These are phyloP conservation scores for Neopelma chrysocephalum DNA, from an alignment of 2,797 vertebrate genomes.

Conservation along the genomic window DNA sequence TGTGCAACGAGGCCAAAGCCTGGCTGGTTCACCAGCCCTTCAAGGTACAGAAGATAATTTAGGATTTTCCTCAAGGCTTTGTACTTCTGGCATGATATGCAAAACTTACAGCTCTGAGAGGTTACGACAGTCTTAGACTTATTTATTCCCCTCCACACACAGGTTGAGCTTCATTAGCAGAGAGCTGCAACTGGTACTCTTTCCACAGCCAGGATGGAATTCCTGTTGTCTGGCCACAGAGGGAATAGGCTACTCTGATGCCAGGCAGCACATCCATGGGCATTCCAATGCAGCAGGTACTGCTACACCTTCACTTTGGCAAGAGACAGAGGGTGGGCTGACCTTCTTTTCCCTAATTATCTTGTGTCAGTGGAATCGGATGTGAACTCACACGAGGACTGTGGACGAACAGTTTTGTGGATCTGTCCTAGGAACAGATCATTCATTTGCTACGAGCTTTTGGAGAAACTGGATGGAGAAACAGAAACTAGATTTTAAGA, in stretches of 20 bases:
- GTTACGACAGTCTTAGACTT: not conserved
- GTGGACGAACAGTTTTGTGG: not conserved
- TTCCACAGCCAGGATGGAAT: not conserved
- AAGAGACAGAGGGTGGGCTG: not conserved
- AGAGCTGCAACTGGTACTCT: not conserved
- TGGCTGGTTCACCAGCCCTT: not conserved
- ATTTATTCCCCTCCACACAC: not conserved
- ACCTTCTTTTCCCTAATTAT: not conserved
- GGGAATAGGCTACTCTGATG: not conserved
- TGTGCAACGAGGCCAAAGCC: not conserved
- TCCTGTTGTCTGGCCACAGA: not conserved
- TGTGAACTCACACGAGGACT: not conserved
- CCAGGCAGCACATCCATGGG: fast-evolving
- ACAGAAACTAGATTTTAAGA: not conserved
- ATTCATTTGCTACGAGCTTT: not conserved
- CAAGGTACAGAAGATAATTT: not conserved
- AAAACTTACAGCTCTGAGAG: not conserved
- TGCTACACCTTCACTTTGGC: not conserved
- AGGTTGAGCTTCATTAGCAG: not conserved
- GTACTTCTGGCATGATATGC: not conserved
- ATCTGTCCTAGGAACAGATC: not conserved
- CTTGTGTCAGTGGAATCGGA: not conserved
- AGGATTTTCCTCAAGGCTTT: not conserved
- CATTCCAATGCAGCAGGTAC: not conserved
- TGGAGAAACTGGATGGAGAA: not conserved